phyloP scores from a whole-genome alignment of 2,797 vertebrate species.

The Austrolebias charrua region DNA sequence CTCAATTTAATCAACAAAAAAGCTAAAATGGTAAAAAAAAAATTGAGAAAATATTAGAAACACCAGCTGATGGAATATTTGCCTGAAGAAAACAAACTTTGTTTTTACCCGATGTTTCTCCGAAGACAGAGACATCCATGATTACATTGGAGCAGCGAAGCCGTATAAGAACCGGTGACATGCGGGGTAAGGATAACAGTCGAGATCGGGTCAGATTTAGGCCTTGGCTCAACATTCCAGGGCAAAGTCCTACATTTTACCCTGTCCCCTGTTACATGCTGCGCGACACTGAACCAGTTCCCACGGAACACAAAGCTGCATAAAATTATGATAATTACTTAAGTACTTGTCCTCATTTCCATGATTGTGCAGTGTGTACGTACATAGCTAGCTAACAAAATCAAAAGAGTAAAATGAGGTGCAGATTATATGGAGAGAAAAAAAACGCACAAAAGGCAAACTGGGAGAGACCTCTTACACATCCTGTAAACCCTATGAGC shows the following conservation, averaged over 20 bases:
- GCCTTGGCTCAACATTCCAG: constrained; percentile 77
- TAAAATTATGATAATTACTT: constrained; percentile 83
- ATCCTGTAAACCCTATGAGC: constrained; percentile 2
- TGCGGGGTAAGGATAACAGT: constrained; percentile 64
- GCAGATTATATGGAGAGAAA: constrained; percentile 27
- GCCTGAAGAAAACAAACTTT: constrained; percentile 76
- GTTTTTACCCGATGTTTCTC: constrained; percentile 31
- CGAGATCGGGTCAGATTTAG: constrained; percentile 81
- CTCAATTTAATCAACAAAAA: constrained; percentile 57
- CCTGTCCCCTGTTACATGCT: constrained; percentile 69
- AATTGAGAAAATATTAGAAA: constrained; percentile 5
- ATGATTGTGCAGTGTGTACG: constrained; percentile 62
- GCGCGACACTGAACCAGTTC: constrained; percentile 78
- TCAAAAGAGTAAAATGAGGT: constrained; percentile 52
- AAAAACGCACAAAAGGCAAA: neutral
- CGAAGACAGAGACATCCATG: constrained; percentile 62
- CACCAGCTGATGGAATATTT: constrained; percentile 1
- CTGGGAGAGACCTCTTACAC: constrained; percentile 1
- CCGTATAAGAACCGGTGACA: constrained; percentile 35
- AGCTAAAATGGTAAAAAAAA: constrained; percentile 26
- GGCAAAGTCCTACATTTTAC: constrained; percentile 80
- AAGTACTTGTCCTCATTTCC: constrained; percentile 80
- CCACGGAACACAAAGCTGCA: constrained; percentile 79
- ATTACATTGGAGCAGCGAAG: constrained; percentile 79
- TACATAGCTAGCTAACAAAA: constrained; percentile 48